A percentile compares a stretch with the other conserved stretches of the same genome.
phyloP scores from a whole-genome alignment of 2,113 vertebrate genomes.

The Maylandia zebra region DNA sequence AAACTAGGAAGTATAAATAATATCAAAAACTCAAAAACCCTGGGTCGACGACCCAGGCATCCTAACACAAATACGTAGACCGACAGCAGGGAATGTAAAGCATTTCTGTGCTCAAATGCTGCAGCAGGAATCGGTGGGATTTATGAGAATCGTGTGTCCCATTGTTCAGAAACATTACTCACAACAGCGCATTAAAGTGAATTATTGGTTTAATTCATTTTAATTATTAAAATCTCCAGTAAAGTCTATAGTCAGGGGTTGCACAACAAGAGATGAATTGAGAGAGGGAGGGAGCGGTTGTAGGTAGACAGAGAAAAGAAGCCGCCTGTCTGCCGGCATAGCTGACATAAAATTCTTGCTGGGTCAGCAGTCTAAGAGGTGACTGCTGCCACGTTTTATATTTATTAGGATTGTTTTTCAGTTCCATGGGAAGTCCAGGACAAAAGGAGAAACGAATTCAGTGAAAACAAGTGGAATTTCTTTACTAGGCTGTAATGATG shows the following conservation, averaged over 20 bases:
- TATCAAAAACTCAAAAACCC: too few relatives aligned
- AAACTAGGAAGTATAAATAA: too few relatives aligned
- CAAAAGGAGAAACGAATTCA: background rate
- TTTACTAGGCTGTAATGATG: background rate
- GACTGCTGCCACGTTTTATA: background rate
- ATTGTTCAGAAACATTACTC: background rate
- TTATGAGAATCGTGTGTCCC: background rate
- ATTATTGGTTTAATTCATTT: background rate
- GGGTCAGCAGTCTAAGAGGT: conserved; percentile 14
- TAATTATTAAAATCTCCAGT: background rate
- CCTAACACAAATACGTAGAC: background rate
- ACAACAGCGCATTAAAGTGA: background rate
- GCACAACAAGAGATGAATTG: background rate
- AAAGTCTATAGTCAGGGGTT: background rate
- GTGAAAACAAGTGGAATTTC: background rate
- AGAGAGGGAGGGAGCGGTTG: background rate
- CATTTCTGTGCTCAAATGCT: background rate
- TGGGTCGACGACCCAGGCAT: too few relatives aligned
- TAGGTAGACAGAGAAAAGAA: background rate
- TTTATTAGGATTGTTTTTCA: background rate
- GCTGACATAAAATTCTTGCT: conserved; percentile 29
- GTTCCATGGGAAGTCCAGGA: background rate
- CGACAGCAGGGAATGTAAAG: background rate
- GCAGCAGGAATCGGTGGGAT: background rate
- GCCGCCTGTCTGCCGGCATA: background rate